Conservation (phyloP, 92 coral and sea anemone species). For the Zoanthus solanderi region DNA sequence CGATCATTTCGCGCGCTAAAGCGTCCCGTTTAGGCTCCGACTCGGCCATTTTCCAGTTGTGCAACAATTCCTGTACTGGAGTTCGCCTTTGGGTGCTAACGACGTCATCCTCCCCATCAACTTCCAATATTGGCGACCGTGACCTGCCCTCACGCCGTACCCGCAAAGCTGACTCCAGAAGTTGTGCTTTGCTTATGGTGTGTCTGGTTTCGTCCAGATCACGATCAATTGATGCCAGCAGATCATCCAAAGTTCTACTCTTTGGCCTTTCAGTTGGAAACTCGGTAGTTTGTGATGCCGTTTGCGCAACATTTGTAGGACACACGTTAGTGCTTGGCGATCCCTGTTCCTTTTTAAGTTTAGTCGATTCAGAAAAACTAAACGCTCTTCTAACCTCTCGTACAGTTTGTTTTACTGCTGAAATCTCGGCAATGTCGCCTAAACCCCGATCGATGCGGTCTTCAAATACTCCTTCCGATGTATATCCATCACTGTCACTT, state of each 20-base stretch:
- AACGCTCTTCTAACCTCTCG: constrained; percentile 82
- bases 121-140: constrained; percentile 21
- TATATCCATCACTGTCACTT: constrained; percentile 44
- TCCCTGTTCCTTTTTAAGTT: constrained; percentile 26
- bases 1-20: constrained; percentile 45
- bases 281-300: constrained; percentile 9
- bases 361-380: constrained; percentile 56
- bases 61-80: constrained; percentile 41
- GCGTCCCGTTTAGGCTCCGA: constrained; percentile 48
- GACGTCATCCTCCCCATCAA: constrained; percentile 16
- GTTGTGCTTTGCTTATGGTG: constrained; percentile 84
- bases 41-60: constrained; percentile 40
- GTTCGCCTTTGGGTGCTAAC: constrained; percentile 37
- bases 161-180: constrained; percentile 81
- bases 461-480: constrained; percentile 29
- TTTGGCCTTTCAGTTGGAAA: constrained; percentile 37
- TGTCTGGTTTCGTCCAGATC: constrained; percentile 89
- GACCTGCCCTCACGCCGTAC: constrained; percentile 55
- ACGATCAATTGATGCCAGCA: constrained; percentile 85
- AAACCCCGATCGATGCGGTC: constrained; percentile 33
- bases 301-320: constrained; percentile 36
- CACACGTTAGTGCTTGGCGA: constrained; percentile 34
- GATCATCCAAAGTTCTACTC: constrained; percentile 70
- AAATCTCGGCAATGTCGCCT: constrained; percentile 76
- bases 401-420: constrained; percentile 83